Percentiles rank a stretch among this genome's conserved stretches.
Evolutionary conservation across 2,113 vertebrate genomes (phyloP).

Genomic region (Potamarius usumacintae): DNA sequence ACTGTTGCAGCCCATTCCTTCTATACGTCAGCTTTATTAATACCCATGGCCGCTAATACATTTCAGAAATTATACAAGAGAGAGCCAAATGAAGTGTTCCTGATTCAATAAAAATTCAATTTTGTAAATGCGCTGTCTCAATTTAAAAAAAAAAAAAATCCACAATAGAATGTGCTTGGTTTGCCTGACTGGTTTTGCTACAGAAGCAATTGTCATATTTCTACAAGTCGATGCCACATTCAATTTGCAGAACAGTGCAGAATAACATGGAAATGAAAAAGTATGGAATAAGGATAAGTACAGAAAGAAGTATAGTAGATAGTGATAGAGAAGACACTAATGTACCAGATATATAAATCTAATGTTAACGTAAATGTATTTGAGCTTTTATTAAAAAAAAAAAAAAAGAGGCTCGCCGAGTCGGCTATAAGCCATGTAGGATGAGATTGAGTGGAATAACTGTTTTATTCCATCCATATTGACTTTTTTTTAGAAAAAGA

Average conservation of each 20-base stretch:
- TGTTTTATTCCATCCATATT: too few relatives aligned
- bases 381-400: too few relatives aligned
- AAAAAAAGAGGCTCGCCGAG: too few relatives aligned
- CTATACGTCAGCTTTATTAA: conserved; percentile 29
- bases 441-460: too few relatives aligned
- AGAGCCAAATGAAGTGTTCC: conserved; percentile 36
- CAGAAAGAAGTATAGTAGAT: neutral
- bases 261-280: neutral
- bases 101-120: conserved; percentile 55
- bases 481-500: too few relatives aligned
- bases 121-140: conserved; percentile 51
- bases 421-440: too few relatives aligned
- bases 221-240: conserved; percentile 45
- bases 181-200: conserved; percentile 3
- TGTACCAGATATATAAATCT: neutral
- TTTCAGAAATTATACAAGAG: conserved; percentile 46
- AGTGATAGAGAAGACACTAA: neutral
- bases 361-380: neutral
- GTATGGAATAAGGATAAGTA: neutral
- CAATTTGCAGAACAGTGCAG: conserved; percentile 38
- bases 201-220: conserved; percentile 52
- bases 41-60: conserved; percentile 23
- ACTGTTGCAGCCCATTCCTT: conserved; percentile 8
- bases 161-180: conserved; percentile 25
- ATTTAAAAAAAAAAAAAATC: conserved; percentile 32